phyloP scores from a whole-genome alignment of 2,113 vertebrate species.

The Amazona vittata region DNA sequence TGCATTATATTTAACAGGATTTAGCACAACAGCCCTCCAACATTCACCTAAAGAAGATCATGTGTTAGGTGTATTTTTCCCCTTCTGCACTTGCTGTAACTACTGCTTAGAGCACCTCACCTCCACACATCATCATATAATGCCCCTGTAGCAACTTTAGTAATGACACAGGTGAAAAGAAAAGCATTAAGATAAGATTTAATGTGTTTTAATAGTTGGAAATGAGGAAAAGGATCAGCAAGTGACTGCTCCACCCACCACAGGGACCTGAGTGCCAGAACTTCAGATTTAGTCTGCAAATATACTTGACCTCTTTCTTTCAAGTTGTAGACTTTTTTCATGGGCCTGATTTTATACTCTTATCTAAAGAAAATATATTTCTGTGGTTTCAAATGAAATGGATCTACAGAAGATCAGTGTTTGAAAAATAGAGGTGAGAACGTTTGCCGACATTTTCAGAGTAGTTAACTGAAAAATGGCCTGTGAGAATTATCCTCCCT shows the following conservation, averaged over 20 bases:
- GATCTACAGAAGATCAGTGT: background rate
- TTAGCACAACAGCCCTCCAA: background rate
- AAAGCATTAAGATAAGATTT: background rate
- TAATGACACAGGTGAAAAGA: background rate
- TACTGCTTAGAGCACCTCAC: background rate
- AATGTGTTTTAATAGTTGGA: background rate
- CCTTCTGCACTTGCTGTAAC: background rate
- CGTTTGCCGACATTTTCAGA: background rate
- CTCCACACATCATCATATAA: background rate
- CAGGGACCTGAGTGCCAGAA: background rate
- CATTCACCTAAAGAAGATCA: background rate
- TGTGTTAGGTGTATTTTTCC: background rate
- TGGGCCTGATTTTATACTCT: background rate
- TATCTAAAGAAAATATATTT: background rate
- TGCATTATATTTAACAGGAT: background rate
- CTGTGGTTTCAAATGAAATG: background rate
- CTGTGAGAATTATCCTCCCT: background rate
- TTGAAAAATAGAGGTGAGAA: background rate
- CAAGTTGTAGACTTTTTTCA: background rate
- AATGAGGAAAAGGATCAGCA: background rate
- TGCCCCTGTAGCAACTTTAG: background rate
- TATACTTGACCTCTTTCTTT: background rate
- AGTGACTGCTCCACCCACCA: background rate
- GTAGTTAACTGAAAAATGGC: background rate
- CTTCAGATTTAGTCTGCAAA: background rate